Conservation (phyloP, 2,888 invertebrate genomes). For the Heliconius erato region DNA sequence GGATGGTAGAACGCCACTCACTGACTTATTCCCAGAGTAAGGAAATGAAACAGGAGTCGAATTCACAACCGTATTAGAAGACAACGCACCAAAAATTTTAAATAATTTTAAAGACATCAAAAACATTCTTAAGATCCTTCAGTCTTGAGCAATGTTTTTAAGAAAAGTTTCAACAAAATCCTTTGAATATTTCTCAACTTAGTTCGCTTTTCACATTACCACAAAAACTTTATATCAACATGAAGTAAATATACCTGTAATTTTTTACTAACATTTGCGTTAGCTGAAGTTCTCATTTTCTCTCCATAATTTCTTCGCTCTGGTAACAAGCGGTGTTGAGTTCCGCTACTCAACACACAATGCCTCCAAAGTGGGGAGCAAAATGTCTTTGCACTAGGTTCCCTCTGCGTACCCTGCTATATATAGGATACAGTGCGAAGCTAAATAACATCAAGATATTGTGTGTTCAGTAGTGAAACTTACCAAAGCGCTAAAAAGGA, state of each 20-base stretch:
- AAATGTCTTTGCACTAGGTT: neutral
- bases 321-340: neutral
- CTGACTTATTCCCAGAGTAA: too few relatives aligned
- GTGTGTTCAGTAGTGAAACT: too few relatives aligned
- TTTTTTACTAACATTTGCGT: neutral
- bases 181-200: neutral
- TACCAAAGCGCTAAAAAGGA: too few relatives aligned
- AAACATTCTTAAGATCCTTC: neutral
- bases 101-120: neutral
- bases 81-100: neutral
- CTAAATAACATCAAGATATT: too few relatives aligned
- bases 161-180: slow-evolving; percentile 10
- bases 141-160: neutral
- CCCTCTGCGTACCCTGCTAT: neutral
- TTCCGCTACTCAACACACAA: neutral
- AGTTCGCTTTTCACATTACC: neutral
- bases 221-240: neutral
- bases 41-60: neutral
- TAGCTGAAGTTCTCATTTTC: too few relatives aligned
- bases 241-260: neutral
- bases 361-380: neutral
- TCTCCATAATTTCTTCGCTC: neutral
- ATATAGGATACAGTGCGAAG: neutral
- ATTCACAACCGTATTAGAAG: neutral
- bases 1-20: too few relatives aligned